phyloP scores from a whole-genome alignment of 2,113 vertebrate genomes.

The Galemys pyrenaicus region DNA sequence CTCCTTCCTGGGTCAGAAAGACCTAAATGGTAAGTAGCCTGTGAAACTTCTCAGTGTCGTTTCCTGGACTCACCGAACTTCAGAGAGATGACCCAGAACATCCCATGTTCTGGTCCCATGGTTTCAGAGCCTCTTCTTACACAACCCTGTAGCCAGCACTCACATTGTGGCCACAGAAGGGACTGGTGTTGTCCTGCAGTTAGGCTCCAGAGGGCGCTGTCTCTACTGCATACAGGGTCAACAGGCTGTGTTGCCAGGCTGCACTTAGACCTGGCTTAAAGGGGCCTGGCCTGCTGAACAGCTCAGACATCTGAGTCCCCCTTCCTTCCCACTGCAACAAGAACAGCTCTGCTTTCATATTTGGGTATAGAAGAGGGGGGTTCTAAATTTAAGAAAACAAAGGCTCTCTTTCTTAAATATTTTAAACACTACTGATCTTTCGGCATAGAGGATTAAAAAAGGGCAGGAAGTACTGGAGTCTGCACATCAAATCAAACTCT shows the following conservation, averaged over 20 bases:
- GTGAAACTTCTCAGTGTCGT: not conserved
- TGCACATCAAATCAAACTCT: not conserved
- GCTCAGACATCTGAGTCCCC: not conserved
- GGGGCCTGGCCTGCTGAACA: not conserved
- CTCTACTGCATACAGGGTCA: not conserved
- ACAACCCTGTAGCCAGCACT: not conserved
- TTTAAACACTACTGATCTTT: not conserved
- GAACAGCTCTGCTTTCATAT: not conserved
- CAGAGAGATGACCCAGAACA: not conserved
- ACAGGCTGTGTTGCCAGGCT: not conserved
- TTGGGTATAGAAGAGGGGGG: too few species aligned
- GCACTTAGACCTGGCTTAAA: not conserved
- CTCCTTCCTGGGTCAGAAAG: not conserved
- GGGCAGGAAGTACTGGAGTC: not conserved
- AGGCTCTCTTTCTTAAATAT: not conserved
- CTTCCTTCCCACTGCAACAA: not conserved
- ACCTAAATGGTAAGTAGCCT: not conserved
- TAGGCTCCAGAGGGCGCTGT: not conserved
- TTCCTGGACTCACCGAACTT: not conserved
- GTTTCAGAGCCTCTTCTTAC: not conserved
- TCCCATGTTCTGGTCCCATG: not conserved
- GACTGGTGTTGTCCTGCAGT: not conserved
- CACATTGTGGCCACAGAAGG: not conserved
- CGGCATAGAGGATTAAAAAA: not conserved
- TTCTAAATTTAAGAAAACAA: not conserved